These are phyloP conservation scores for Caenorhabditis virilis DNA, from an alignment of 2,888 invertebrate genomes.

Conservation along the genomic window DNA sequence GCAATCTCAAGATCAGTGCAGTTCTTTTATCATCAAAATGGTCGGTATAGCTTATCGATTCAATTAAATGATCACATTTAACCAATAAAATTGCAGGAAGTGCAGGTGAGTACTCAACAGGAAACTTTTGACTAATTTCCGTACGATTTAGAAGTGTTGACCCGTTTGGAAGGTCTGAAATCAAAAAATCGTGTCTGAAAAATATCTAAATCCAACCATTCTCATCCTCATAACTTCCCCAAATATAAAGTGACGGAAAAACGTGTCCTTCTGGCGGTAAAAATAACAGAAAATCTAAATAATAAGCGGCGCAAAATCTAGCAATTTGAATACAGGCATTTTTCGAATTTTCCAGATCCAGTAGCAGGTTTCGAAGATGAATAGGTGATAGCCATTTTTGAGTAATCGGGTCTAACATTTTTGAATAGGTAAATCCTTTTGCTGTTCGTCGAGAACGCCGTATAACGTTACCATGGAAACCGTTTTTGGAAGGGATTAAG, in stretches of 20 bases:
- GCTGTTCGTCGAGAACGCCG: too few relatives aligned
- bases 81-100: constrained; percentile 42
- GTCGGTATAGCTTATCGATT: constrained; percentile 42
- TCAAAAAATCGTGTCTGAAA: neutral
- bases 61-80: constrained; percentile 29
- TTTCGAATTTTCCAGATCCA: constrained; percentile 15
- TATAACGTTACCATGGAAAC: too few relatives aligned
- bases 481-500: too few relatives aligned
- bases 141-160: constrained; percentile 17
- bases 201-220: neutral
- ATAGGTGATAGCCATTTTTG: constrained; percentile 19
- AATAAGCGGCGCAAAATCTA: constrained; percentile 32
- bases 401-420: too few relatives aligned
- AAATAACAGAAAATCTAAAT: constrained; percentile 28
- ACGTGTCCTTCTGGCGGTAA: constrained; percentile 7
- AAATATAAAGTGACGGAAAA: constrained; percentile 27
- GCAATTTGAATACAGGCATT: constrained; percentile 27
- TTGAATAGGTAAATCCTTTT: too few relatives aligned
- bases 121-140: constrained; percentile 26
- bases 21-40: constrained; percentile 44
- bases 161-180: constrained; percentile 14
- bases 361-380: constrained; percentile 13
- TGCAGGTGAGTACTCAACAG: constrained; percentile 39
- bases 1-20: constrained; percentile 27
- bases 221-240: constrained; percentile 9